A percentile compares a stretch with the other conserved stretches of the same genome.
Conservation (phyloP, 2,113 vertebrate genomes). For the Urocitellus parryii region DNA sequence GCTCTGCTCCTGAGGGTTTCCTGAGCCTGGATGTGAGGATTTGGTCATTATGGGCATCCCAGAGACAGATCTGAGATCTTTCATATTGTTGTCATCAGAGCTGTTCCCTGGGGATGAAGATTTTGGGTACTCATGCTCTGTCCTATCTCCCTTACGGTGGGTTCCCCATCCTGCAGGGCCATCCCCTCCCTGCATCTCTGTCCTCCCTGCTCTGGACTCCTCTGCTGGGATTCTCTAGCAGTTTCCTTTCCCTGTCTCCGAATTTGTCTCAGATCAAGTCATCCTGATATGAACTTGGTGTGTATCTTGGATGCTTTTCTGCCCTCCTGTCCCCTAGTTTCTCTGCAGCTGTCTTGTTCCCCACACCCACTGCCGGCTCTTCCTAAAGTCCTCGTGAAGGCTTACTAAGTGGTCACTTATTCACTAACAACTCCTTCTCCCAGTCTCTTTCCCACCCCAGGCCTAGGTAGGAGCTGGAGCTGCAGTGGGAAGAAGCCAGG, state of each 20-base stretch:
- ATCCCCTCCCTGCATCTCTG: not conserved
- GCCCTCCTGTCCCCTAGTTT: not conserved
- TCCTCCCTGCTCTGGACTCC: not conserved
- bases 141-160: not conserved
- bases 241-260: not conserved
- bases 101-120: not conserved
- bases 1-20: not conserved
- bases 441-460: not conserved
- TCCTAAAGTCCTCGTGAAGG: not conserved
- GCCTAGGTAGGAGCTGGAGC: not conserved
- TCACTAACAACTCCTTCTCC: not conserved
- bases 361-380: not conserved
- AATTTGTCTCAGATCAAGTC: not conserved
- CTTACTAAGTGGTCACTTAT: not conserved
- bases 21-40: not conserved
- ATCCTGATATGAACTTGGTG: not conserved
- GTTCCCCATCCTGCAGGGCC: not conserved
- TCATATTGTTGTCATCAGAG: not conserved
- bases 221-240: not conserved
- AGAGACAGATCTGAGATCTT: not conserved
- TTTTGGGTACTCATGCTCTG: not conserved
- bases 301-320: not conserved
- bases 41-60: not conserved
- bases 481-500: not conserved
- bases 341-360: not conserved